Base-by-base conservation (phyloP, 2,113 vertebrate genomes). In the Hippocampus barbouri region DNA sequence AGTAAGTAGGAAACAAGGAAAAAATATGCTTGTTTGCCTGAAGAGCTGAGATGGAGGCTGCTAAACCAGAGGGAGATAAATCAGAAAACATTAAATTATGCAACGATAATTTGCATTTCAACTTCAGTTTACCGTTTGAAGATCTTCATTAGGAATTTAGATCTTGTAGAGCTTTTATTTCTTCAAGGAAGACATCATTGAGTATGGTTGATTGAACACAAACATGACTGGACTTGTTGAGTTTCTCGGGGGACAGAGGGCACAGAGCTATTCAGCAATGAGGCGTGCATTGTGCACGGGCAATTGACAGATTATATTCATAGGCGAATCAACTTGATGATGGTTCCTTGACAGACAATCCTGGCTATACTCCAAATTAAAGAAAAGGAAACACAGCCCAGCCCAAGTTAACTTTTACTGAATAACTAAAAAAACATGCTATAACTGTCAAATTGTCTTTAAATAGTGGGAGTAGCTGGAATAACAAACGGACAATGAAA, bases 141-240 rank as follows among this genome's bases (percentile, higher is more conserved):
- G 70, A 62, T 54, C 47, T 82, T 77, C 83, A 86, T 80, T 74
- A 64, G 68, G 73, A 75, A 76, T 77, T 73, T 74, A 74, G 73
- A 80, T 79, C 70, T 66, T 75, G 77, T 79, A 60, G 64, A 72
- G 83, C 73, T 75, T 79, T 63, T 78, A 86, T 86, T 85, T 90
- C 83, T 82, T 86, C 70, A 80, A 88, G 79, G 87, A 87, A 89
- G 69, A 85, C 78, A 78, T 77, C 66, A 74, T 75, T 57, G 76
- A 76, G 86, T 81, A 82, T 38, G 71, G 57, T 63, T 66, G 64
- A 83, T 79, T 68, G 70, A 73, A 61, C 69, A 74, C 77, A 81
- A 88, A 87, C 81, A 89, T 66, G 60, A 69, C 83, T 79, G 77
- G 64, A 77, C 63, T 80, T 79, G 80, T 85, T 75, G 77, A 68